Conservation (phyloP, 1,140 invertebrate species). For the Planococcus citri region DNA sequence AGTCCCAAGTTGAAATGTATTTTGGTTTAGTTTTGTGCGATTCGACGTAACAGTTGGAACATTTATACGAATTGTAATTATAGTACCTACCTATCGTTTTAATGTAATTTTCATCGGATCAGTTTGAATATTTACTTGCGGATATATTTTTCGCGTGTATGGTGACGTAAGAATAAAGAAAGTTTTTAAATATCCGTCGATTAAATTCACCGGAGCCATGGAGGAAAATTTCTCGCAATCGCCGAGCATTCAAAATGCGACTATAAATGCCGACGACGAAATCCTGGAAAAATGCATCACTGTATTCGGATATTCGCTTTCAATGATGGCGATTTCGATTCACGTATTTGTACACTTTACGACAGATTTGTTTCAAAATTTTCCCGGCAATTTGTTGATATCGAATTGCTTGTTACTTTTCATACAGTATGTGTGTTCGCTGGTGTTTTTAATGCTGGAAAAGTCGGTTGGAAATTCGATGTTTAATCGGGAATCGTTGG, state of each 20-base stretch:
- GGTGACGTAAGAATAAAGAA: too few species aligned
- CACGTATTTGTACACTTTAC: neutral
- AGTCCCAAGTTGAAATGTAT: too few species aligned
- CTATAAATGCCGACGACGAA: neutral
- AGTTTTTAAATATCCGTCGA: neutral
- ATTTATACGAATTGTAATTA: too few species aligned
- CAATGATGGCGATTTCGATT: slow-evolving; percentile 8
- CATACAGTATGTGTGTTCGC: neutral
- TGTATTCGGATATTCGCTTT: neutral
- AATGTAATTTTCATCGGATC: too few species aligned
- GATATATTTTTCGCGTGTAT: too few species aligned
- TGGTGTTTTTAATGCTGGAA: neutral
- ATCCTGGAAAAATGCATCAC: neutral
- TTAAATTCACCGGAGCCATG: neutral
- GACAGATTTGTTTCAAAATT: slow-evolving; percentile 2
- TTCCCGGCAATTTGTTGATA: slow-evolving; percentile 1
- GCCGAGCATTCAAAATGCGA: neutral
- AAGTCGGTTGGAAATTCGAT: neutral
- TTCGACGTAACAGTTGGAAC: too few species aligned
- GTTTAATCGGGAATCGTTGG: neutral
- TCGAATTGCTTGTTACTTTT: neutral
- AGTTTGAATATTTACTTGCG: too few species aligned
- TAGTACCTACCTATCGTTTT: too few species aligned
- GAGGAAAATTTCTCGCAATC: neutral
- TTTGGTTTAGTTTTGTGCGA: too few species aligned